Conservation (phyloP, 2,888 invertebrate genomes). For the Microchrysa polita region DNA sequence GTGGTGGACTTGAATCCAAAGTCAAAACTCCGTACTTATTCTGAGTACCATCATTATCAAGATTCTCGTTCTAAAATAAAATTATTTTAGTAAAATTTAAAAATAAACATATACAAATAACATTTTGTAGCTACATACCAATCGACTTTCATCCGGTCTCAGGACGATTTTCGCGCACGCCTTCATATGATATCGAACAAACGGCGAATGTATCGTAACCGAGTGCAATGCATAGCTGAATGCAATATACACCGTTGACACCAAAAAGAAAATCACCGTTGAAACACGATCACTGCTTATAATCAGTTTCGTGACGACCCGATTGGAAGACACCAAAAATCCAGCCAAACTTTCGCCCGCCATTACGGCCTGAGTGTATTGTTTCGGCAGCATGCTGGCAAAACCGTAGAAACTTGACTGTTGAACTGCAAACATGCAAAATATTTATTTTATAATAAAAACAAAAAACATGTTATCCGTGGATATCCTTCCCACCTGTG, state of each 20-base stretch:
- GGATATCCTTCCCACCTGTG: conserved; percentile 68
- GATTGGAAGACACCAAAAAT: conserved; percentile 84
- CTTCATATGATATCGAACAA: conserved; percentile 84
- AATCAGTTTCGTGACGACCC: conserved; percentile 83
- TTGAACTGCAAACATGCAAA: conserved; percentile 70
- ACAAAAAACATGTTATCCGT: not conserved
- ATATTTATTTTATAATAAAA: not conserved
- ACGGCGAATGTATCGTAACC: conserved; percentile 79
- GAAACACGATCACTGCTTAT: conserved; percentile 81
- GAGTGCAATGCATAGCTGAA: conserved; percentile 82
- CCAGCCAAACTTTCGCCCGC: conserved; percentile 91
- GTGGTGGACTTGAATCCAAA: conserved; percentile 75
- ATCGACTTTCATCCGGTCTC: conserved; percentile 82
- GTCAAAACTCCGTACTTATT: conserved; percentile 80
- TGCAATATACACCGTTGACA: conserved; percentile 80
- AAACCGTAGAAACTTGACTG: conserved; percentile 95
- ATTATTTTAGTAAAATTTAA: conserved; percentile 52
- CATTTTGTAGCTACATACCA: conserved; percentile 44
- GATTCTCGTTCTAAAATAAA: conserved; percentile 74
- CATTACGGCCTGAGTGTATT: conserved; percentile 95
- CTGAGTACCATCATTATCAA: conserved; percentile 66
- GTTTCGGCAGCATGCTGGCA: conserved; percentile 86
- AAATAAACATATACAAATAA: not conserved
- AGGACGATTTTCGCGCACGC: conserved; percentile 81
- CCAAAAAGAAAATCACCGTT: conserved; percentile 86